These are phyloP conservation scores for Schizotus pectinicornis DNA, from an alignment of 2,888 invertebrate species.

Conservation along the genomic window DNA sequence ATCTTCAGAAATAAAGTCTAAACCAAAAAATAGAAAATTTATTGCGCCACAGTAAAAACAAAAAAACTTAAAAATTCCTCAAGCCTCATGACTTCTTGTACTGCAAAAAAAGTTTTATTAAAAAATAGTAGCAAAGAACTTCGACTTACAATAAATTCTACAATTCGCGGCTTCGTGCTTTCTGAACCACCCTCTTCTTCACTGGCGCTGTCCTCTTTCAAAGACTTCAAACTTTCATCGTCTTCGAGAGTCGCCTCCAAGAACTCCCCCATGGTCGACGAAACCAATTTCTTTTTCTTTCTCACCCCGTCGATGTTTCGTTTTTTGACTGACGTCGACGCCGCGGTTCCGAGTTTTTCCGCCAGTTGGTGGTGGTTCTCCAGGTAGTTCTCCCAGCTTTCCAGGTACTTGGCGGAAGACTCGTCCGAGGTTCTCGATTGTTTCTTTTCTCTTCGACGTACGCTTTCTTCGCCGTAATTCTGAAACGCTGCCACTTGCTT, in stretches of 20 bases:
- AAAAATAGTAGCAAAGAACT: neutral
- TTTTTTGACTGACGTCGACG: slow-evolving; percentile 24
- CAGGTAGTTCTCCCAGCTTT: slow-evolving; percentile 42
- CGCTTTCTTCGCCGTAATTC: slow-evolving; percentile 5
- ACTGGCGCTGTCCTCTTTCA: slow-evolving; percentile 6
- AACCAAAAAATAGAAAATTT: too few relatives aligned
- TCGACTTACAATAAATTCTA: slow-evolving; percentile 39
- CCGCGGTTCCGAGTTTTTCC: slow-evolving; percentile 4
- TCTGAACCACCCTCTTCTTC: slow-evolving; percentile 2
- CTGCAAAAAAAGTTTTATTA: slow-evolving; percentile 17
- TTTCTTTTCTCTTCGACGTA: slow-evolving; percentile 13
- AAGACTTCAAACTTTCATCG: too few relatives aligned
- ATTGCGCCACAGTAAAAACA: too few relatives aligned
- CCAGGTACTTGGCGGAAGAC: slow-evolving; percentile 38
- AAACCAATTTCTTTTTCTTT: slow-evolving; percentile 39
- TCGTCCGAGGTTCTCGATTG: slow-evolving; percentile 32
- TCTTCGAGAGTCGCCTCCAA: slow-evolving; percentile 25
- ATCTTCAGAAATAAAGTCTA: too few relatives aligned
- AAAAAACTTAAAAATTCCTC: neutral
- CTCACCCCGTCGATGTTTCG: slow-evolving; percentile 25
- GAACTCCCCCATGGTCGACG: slow-evolving; percentile 41
- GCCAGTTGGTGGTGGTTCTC: slow-evolving; percentile 26
- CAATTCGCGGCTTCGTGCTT: slow-evolving; percentile 34
- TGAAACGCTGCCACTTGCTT: slow-evolving; percentile 37
- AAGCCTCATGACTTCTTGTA: slow-evolving; percentile 27